Base-by-base conservation (phyloP, 2,888 invertebrate genomes). In the Drepana falcataria region DNA sequence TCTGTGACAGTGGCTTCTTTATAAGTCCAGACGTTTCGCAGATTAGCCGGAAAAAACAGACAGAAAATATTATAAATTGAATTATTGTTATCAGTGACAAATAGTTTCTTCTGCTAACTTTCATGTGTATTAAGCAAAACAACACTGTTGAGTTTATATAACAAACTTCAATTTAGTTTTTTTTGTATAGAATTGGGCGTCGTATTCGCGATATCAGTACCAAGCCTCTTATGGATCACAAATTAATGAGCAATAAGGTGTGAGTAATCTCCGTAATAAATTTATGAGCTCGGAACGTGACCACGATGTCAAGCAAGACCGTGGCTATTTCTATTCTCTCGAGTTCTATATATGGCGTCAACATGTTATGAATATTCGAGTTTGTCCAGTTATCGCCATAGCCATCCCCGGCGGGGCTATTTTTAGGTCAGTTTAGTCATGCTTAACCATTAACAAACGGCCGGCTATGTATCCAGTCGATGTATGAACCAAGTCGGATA, bases 391-490 rank as follows among this genome's bases (percentile, higher is more conserved):
- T 85, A 84, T 83, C 80, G 73, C 68, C 65, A 70, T 75, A 74
- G 61, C 75, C 79, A 80, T 85, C 81, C 81, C 79, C 67, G 60
- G 66, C 64, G 67, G 64, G 65, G 74, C 75, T 87, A 87, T 85
- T 79, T 85, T 75, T 86, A 87, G 85, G 77, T 61, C 58, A 59
- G 74, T 77, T 83, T 81, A 83, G 79, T 81, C 81, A 82, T 79
- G 68, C 71, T 63, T 73, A 72, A 68, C 75, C 77, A 75, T 80
- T 79, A 74, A 76, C 57, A 72, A 64, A 56, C 55, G 65, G 60
- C 61, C 58, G 63, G 61, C 59, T 60, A 60, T 62, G 57, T 56
- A 60, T 56, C 56, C 59, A 37, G 58, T 35, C 57, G 51, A 34
- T 54, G 53, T 6, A 9, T 9, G 55, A 59, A 59, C 49, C 49